Conservation (phyloP, 2,113 vertebrate species). For the Piprites chloris region DNA sequence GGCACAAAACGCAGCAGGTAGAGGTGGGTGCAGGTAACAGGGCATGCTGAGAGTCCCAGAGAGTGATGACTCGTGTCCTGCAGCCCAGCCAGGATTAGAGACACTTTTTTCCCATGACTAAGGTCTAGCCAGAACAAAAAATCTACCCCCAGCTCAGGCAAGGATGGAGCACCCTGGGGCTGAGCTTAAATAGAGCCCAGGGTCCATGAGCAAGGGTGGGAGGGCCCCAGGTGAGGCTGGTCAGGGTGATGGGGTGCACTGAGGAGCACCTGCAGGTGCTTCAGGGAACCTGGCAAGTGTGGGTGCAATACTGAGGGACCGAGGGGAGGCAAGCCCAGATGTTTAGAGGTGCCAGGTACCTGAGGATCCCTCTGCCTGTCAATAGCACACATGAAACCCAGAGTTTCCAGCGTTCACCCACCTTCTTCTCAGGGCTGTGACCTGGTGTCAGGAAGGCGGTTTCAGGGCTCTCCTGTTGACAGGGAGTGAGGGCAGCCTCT, state of each 20-base stretch:
- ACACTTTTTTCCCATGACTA: accelerated
- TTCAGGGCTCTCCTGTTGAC: not conserved
- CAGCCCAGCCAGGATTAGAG: not conserved
- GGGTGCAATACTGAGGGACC: not conserved
- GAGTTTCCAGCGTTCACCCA: not conserved
- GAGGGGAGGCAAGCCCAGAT: not conserved
- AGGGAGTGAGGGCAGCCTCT: not conserved
- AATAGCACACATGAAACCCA: not conserved
- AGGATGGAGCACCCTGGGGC: accelerated
- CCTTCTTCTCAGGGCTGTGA: not conserved
- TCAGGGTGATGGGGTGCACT: not conserved
- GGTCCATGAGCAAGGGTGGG: not conserved
- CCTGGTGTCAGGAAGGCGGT: not conserved
- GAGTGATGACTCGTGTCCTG: accelerated
- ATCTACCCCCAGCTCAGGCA: accelerated
- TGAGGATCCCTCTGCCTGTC: not conserved
- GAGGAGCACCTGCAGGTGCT: not conserved
- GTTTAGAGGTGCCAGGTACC: not conserved
- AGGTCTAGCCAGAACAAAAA: accelerated
- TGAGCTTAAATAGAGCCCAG: not conserved
- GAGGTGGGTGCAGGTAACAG: not conserved
- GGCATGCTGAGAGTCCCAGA: not conserved
- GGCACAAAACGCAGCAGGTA: not conserved
- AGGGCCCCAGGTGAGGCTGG: not conserved
- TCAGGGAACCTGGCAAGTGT: not conserved